Evolutionary conservation across 2,888 invertebrate genomes (phyloP).

Genomic region (Oxyteleia sp.): DNA sequence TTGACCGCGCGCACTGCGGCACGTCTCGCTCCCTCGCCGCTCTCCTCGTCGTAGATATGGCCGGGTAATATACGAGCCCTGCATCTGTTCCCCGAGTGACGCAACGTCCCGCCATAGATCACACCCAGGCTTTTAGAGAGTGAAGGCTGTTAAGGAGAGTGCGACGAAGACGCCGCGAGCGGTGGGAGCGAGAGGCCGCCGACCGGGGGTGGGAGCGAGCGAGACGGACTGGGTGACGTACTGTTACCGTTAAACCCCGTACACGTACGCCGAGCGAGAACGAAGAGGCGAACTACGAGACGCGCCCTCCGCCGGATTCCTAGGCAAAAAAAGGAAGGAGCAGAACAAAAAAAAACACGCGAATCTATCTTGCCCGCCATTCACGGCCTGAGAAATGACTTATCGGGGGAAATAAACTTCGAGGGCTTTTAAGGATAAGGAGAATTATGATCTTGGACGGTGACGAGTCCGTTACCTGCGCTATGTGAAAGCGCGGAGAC

Average conservation of each 20-base stretch:
- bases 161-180: conserved; percentile 77
- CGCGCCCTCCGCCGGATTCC: conserved; percentile 37
- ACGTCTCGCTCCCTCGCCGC: conserved; percentile 65
- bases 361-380: conserved; percentile 57
- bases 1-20: conserved; percentile 76
- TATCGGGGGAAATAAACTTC: conserved; percentile 64
- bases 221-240: conserved; percentile 85
- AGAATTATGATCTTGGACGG: conserved; percentile 54
- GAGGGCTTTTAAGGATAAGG: conserved; percentile 64
- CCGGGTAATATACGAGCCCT: conserved; percentile 87
- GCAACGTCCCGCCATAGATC: conserved; percentile 91
- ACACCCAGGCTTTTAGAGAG: conserved; percentile 89
- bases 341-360: too few relatives aligned
- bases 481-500: conserved; percentile 9
- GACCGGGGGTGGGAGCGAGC: conserved; percentile 74
- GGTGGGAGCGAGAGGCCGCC: conserved; percentile 4
- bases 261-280: conserved; percentile 75
- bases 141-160: conserved; percentile 89
- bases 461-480: conserved; percentile 35
- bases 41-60: conserved; percentile 83
- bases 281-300: conserved; percentile 18
- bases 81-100: conserved; percentile 89
- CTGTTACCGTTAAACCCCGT: conserved; percentile 85
- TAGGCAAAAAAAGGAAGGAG: too few relatives aligned
- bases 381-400: conserved; percentile 48